phyloP scores from a whole-genome alignment of 2,888 invertebrate genomes.

The Acrobasis suavella region DNA sequence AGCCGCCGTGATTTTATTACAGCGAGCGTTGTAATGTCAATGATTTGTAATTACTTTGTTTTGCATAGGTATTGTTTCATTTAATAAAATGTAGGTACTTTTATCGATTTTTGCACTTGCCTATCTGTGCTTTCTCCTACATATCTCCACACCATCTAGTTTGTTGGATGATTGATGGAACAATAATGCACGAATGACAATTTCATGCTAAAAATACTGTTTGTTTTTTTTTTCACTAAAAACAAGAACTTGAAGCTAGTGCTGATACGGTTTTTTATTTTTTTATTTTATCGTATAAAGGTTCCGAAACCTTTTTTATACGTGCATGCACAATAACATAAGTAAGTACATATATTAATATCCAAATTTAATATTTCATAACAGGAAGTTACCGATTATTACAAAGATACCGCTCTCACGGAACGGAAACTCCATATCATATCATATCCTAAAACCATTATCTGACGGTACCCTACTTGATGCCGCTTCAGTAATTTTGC shows the following conservation, averaged over 20 bases:
- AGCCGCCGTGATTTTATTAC: constrained; percentile 38
- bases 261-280: too few relatives aligned
- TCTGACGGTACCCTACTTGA: constrained; percentile 54
- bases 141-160: too few relatives aligned
- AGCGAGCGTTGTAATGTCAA: constrained; percentile 27
- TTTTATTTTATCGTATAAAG: too few relatives aligned
- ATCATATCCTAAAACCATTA: constrained; percentile 67
- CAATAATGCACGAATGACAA: too few relatives aligned
- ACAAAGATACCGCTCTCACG: constrained; percentile 48
- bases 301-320: constrained; percentile 15
- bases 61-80: constrained; percentile 17
- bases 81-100: too few relatives aligned
- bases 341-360: background rate
- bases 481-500: constrained; percentile 66
- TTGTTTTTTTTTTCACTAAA: too few relatives aligned
- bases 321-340: background rate
- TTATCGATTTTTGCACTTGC: too few relatives aligned
- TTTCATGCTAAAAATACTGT: too few relatives aligned
- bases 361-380: constrained; percentile 19
- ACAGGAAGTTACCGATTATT: constrained; percentile 61
- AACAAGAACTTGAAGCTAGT: too few relatives aligned
- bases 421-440: constrained; percentile 73
- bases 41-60: constrained; percentile 27
- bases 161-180: too few relatives aligned
- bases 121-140: too few relatives aligned